A percentile compares a stretch with the other conserved stretches of the same genome.
These are phyloP conservation scores for Chloropsis hardwickii DNA, from an alignment of 2,113 vertebrate genomes.

Conservation along the genomic window DNA sequence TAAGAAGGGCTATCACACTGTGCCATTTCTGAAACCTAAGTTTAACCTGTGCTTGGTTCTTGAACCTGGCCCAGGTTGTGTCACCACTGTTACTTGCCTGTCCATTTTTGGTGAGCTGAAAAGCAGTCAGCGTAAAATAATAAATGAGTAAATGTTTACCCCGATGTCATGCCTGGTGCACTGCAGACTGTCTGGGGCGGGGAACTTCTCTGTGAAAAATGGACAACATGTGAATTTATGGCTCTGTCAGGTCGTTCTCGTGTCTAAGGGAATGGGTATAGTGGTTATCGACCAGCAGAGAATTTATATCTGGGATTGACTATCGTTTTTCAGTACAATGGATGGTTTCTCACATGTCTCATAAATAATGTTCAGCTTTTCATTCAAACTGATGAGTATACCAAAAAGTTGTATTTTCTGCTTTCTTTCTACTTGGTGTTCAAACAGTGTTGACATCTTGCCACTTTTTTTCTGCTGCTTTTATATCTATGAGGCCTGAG, in stretches of 20 bases:
- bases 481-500: constrained; percentile 9
- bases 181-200: neutral
- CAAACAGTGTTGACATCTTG: constrained; percentile 17
- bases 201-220: constrained; percentile 40
- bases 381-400: constrained; percentile 38
- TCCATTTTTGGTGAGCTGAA: neutral
- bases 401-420: constrained; percentile 33
- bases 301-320: constrained; percentile 55
- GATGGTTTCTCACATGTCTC: neutral
- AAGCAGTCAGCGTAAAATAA: constrained; percentile 14
- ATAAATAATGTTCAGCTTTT: constrained; percentile 45
- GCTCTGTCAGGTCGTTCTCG: constrained; percentile 37
- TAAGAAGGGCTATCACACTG: neutral
- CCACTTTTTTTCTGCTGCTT: neutral
- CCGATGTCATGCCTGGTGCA: neutral
- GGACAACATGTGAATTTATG: constrained; percentile 47
- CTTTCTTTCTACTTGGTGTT: neutral
- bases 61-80: neutral
- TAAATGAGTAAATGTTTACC: constrained; percentile 17
- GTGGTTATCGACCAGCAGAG: constrained; percentile 49
- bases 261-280: constrained; percentile 26
- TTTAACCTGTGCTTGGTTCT: neutral
- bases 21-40: neutral
- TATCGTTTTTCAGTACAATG: constrained; percentile 24
- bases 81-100: neutral